Percentiles rank a stretch among this genome's conserved stretches.
Conservation (phyloP, 2,888 invertebrate genomes). For the Chymomyza fuscimana region DNA sequence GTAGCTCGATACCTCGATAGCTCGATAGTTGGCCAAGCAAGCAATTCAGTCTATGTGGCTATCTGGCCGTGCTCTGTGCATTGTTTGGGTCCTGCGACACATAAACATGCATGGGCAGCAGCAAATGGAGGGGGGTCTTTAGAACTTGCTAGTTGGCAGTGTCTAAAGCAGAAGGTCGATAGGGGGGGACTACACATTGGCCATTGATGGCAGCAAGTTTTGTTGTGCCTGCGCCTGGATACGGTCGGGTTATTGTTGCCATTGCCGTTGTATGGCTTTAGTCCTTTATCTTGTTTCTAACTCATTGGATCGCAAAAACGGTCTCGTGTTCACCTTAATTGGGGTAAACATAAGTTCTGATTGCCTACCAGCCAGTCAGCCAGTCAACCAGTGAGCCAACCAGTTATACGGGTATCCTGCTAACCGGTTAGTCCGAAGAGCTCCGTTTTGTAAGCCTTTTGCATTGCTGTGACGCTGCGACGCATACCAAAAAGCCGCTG, state of each 20-base stretch:
- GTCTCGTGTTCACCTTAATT: conserved; percentile 78
- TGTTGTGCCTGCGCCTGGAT: conserved; percentile 3
- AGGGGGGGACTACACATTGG: conserved; percentile 18
- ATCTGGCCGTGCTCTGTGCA: conserved; percentile 30
- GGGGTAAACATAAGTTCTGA: conserved; percentile 74
- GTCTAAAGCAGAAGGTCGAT: background rate
- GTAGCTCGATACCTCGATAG: background rate
- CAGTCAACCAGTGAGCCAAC: background rate
- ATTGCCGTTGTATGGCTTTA: conserved; percentile 55
- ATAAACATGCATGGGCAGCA: conserved; percentile 64
- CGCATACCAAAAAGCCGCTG: conserved; percentile 52
- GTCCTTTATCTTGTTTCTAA: conserved; percentile 78
- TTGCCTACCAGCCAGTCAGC: conserved; percentile 48
- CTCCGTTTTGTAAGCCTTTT: background rate
- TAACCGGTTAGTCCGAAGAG: background rate
- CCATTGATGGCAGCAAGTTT: conserved; percentile 3
- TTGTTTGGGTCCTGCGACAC: conserved; percentile 61
- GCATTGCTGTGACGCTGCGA: conserved; percentile 6
- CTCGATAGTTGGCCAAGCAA: conserved; percentile 1
- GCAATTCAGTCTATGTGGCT: background rate
- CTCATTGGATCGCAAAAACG: conserved; percentile 77
- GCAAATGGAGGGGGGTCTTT: background rate
- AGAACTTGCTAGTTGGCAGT: background rate
- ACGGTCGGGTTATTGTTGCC: conserved; percentile 50
- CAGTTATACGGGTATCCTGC: background rate